Percentiles rank a stretch among this genome's conserved stretches.
Evolutionary conservation across 2,888 invertebrate genomes (phyloP).

Genomic region (Xestia sexstrigata): DNA sequence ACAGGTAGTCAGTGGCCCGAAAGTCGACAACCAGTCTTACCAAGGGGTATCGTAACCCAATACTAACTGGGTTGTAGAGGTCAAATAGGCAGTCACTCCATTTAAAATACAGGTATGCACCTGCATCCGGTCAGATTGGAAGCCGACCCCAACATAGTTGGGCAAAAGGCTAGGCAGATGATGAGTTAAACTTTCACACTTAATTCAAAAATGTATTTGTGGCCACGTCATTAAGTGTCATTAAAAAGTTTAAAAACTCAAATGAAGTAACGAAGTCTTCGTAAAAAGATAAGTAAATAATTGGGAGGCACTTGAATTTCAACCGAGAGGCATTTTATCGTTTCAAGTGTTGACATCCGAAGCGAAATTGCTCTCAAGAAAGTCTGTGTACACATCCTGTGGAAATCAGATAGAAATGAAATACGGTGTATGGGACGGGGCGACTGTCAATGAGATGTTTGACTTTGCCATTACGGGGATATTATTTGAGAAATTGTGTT

Average conservation of each 20-base stretch:
- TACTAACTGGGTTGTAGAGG: too few species aligned
- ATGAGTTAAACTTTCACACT: conserved; percentile 17
- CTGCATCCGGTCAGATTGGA: too few species aligned
- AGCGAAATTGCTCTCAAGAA: conserved; percentile 60
- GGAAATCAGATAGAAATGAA: conserved; percentile 62
- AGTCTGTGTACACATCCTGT: conserved; percentile 62
- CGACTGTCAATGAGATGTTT: conserved; percentile 37
- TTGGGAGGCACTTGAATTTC: conserved; percentile 42
- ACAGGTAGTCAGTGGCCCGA: too few species aligned
- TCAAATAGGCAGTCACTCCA: too few species aligned
- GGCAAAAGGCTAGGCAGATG: background rate
- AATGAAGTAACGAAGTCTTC: conserved; percentile 37
- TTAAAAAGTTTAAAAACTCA: conserved; percentile 38
- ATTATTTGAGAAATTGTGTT: conserved; percentile 19
- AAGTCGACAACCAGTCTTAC: too few species aligned
- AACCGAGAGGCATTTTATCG: conserved; percentile 52
- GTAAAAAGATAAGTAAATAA: conserved; percentile 44
- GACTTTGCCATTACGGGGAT: conserved; percentile 24
- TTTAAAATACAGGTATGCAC: too few species aligned
- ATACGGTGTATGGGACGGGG: conserved; percentile 38
- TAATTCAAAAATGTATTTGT: conserved; percentile 29
- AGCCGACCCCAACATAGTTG: background rate
- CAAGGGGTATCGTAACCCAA: too few species aligned
- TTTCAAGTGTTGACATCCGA: conserved; percentile 57
- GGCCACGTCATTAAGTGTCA: conserved; percentile 24